Percentiles rank a stretch among this genome's conserved stretches.
Conservation (phyloP, 2,888 invertebrate genomes). For the Epinotia nisella region DNA sequence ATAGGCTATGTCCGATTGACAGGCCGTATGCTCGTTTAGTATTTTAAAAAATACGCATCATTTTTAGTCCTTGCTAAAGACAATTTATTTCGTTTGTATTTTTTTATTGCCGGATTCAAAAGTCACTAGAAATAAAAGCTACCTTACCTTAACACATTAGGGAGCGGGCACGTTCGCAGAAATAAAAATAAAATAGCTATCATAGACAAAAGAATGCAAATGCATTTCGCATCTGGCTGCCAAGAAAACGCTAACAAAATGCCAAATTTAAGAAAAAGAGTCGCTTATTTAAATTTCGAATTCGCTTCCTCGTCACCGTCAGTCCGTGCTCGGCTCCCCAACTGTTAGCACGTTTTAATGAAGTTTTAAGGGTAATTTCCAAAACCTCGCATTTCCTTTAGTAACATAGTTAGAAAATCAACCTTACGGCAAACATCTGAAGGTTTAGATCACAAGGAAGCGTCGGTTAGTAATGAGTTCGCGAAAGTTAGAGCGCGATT, state of each 20-base stretch:
- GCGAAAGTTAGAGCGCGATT: constrained; percentile 56
- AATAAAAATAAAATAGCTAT: constrained; percentile 3
- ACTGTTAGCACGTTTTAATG: constrained; percentile 59
- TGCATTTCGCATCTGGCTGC: constrained; percentile 47
- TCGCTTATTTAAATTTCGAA: constrained; percentile 71
- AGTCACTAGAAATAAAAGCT: neutral
- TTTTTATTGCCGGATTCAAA: neutral
- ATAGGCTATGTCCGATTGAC: no score
- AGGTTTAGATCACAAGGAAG: neutral
- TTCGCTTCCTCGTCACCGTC: constrained; percentile 60
- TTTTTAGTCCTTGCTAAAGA: no score
- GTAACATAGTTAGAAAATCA: neutral
- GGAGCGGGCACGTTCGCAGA: constrained; percentile 4
- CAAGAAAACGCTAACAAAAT: constrained; percentile 56
- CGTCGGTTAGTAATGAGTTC: neutral
- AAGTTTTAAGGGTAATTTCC: constrained; percentile 51
- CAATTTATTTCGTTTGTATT: no score
- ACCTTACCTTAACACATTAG: neutral
- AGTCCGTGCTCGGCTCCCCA: constrained; percentile 58
- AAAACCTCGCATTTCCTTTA: constrained; percentile 5
- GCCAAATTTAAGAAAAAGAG: constrained; percentile 66
- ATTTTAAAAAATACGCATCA: no score
- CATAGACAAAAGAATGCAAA: constrained; percentile 24
- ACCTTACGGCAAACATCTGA: neutral
- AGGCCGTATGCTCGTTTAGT: no score